Percentiles rank a stretch among this genome's conserved stretches.
Evolutionary conservation across 2,888 invertebrate genomes (phyloP).

Genomic region (Geotrupes spiniger): DNA sequence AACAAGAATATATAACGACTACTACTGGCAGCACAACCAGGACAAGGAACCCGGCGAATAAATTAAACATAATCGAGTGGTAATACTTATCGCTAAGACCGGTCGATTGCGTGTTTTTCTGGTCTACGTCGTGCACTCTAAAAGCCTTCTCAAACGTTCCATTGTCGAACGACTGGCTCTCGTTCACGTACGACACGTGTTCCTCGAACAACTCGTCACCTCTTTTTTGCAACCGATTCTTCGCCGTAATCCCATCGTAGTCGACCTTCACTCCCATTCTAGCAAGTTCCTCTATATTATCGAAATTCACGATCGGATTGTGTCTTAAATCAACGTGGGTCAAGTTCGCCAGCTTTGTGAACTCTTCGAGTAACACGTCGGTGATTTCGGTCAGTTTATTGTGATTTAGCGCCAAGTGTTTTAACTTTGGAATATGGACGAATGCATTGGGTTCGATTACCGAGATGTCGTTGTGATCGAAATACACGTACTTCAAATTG

Average conservation of each 20-base stretch:
- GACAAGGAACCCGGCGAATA: slow-evolving; percentile 14
- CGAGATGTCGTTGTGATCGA: slow-evolving; percentile 17
- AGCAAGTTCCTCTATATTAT: slow-evolving; percentile 11
- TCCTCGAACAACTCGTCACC: not conserved
- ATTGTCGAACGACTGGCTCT: not conserved
- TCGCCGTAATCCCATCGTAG: slow-evolving; percentile 4
- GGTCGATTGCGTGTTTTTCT: not conserved
- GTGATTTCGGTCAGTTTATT: slow-evolving; percentile 12
- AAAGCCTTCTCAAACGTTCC: slow-evolving; percentile 7
- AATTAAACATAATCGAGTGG: slow-evolving; percentile 20
- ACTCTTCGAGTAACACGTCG: slow-evolving; percentile 8
- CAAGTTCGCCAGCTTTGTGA: slow-evolving; percentile 7
- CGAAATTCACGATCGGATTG: slow-evolving; percentile 16
- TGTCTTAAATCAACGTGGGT: slow-evolving; percentile 14
- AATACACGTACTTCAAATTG: slow-evolving; percentile 17
- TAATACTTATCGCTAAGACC: slow-evolving; percentile 11
- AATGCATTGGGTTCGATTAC: slow-evolving; percentile 11
- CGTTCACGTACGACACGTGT: not conserved
- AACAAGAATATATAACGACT: slow-evolving; percentile 18
- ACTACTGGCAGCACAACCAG: slow-evolving; percentile 17
- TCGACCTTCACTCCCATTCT: slow-evolving; percentile 14
- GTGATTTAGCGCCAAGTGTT: slow-evolving; percentile 13
- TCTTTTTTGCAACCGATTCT: not conserved
- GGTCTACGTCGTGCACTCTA: slow-evolving; percentile 9
- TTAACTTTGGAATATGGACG: slow-evolving; percentile 9